phyloP scores from a whole-genome alignment of 2,113 vertebrate species.

The Piprites chloris region DNA sequence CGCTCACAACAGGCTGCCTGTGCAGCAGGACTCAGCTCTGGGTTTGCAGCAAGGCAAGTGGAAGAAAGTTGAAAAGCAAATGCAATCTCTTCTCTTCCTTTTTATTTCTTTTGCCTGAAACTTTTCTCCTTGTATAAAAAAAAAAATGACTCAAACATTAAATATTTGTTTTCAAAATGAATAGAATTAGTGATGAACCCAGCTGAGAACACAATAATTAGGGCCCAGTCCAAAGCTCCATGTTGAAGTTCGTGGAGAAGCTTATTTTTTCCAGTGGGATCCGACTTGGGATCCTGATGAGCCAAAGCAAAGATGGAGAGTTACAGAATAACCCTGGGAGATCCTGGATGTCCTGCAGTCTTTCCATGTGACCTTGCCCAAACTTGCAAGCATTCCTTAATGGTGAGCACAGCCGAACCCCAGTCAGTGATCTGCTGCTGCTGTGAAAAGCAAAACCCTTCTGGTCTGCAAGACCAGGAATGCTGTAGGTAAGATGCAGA shows the following conservation, averaged over 20 bases:
- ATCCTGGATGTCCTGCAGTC: neutral
- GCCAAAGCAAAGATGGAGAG: neutral
- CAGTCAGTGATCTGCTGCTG: neutral
- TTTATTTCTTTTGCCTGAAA: neutral
- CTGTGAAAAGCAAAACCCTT: neutral
- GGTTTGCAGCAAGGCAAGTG: neutral
- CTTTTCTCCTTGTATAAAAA: neutral
- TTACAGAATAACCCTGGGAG: neutral
- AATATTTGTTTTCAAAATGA: slow-evolving; percentile 35
- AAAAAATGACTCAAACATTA: neutral
- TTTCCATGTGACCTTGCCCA: neutral
- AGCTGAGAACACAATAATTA: slow-evolving; percentile 23
- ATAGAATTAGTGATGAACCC: neutral
- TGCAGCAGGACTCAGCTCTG: neutral
- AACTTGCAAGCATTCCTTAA: neutral
- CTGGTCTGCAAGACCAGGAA: neutral
- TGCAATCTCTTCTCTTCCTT: neutral
- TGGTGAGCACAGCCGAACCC: rapidly evolving
- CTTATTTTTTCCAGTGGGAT: neutral
- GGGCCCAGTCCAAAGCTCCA: neutral
- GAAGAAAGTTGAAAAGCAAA: slow-evolving; percentile 15
- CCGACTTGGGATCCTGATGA: neutral
- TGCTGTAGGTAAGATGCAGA: neutral
- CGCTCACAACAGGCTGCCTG: neutral
- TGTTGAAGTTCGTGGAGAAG: neutral